These are phyloP conservation scores for Lanistes nyassanus DNA, from an alignment of 1,140 invertebrate species.

Conservation along the genomic window DNA sequence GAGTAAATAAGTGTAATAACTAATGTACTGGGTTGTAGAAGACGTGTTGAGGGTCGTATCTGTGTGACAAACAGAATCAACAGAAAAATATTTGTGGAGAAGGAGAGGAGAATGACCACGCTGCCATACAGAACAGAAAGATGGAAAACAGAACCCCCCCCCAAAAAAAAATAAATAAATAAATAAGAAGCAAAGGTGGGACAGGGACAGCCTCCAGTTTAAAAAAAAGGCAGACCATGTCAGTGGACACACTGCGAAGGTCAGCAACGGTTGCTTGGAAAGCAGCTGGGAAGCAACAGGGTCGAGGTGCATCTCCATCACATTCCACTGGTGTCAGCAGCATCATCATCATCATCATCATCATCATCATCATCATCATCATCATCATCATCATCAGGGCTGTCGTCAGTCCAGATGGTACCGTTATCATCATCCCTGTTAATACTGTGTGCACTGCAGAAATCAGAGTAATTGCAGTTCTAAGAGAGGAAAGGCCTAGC, in stretches of 20 bases:
- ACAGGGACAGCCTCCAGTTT: neutral
- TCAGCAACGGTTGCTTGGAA: slow-evolving; percentile 17
- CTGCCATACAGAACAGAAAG: neutral
- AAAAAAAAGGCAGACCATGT: neutral
- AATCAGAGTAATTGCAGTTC: neutral
- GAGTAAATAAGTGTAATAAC: too few relatives aligned
- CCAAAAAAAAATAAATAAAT: neutral
- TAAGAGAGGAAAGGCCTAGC: neutral
- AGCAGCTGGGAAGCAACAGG: slow-evolving; percentile 15
- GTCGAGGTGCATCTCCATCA: neutral
- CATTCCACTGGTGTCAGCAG: neutral
- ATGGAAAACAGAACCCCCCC: neutral
- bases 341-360: neutral
- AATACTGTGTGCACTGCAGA: neutral
- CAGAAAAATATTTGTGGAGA: neutral
- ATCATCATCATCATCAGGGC: slow-evolving; percentile 1
- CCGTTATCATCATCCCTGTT: too few relatives aligned
- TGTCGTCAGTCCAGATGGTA: neutral
- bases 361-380: slow-evolving; percentile 6
- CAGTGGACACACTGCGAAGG: slow-evolving; percentile 1
- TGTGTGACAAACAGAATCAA: neutral
- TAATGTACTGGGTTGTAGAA: too few relatives aligned
- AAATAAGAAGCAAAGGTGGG: neutral
- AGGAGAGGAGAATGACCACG: too few relatives aligned
- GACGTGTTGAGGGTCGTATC: too few relatives aligned